phyloP scores from a whole-genome alignment of 2,113 vertebrate species.

The Pan paniscus region DNA sequence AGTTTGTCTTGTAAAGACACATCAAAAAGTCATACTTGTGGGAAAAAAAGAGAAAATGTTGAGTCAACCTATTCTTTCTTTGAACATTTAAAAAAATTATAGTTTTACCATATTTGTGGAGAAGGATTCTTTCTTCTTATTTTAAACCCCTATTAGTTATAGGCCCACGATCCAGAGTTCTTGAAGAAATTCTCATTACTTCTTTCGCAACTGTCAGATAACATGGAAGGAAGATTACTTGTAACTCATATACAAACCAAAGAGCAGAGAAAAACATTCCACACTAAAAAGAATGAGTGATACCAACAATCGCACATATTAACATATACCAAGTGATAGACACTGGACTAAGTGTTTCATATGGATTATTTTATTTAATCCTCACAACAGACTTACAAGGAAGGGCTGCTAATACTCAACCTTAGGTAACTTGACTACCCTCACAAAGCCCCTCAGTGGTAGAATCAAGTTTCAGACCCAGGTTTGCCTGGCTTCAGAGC shows the following conservation, averaged over 20 bases:
- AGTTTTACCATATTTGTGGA: neutral
- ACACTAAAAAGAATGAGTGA: neutral
- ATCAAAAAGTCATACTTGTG: neutral
- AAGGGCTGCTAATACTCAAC: neutral
- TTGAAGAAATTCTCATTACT: neutral
- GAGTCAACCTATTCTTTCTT: neutral
- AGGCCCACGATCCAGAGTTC: neutral
- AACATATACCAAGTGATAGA: neutral
- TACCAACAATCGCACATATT: neutral
- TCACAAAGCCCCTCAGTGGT: neutral
- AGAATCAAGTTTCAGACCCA: constrained; percentile 7
- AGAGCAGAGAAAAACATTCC: neutral
- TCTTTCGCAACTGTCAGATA: neutral
- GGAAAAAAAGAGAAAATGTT: neutral
- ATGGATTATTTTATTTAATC: neutral
- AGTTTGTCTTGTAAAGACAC: neutral
- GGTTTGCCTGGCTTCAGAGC: neutral
- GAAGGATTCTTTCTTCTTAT: neutral
- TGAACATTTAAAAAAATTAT: neutral
- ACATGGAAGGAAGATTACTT: neutral
- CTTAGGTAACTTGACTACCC: neutral
- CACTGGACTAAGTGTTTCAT: neutral
- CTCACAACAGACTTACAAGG: neutral
- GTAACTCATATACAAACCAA: neutral
- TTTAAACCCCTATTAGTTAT: constrained; percentile 3